Base-by-base conservation (phyloP, 2,113 vertebrate genomes). In the Rhinopomastus cyanomelas region DNA sequence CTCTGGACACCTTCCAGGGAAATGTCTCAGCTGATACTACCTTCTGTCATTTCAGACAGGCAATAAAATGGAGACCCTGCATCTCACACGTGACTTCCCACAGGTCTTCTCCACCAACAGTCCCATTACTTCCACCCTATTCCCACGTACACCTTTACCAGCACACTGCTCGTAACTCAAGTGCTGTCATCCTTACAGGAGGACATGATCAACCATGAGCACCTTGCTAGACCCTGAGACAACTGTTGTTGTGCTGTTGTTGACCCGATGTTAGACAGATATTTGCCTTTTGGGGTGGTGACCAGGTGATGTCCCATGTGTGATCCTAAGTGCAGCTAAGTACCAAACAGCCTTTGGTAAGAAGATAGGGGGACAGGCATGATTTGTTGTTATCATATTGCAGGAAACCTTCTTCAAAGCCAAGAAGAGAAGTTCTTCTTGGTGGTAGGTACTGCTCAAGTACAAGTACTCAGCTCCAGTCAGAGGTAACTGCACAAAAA, bases 261-360 rank as follows among this genome's bases (percentile, higher is more conserved):
- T 30, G 34, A 79, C 27, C 53, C 3, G 1, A 44, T 52, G 30
- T 16, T 80, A 64, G 20, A 77, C n/a, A 62, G 36, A 18, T 10
- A 23, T 42, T 74, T 73, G 37, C 52, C 55, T 62, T 59, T 22
- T 15, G 26, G 42, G 61, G 5, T 10, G 27, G 8, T 36, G 39
- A 23, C 42, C 55, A 73, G 32, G 9, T 6, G 4, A 4, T 14
- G 29, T 52, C 44, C 56, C 19, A 0, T 3, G 13, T 13, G 5
- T 48, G 25, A 19, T 71, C 29, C 57, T 19, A 16, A 36, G 12
- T 23, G 49, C 37, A 29, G n/a, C 5, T 26, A 12, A 52, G 23
- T 8, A 25, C 22, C 8, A 22, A 65, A 39, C 9, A 76, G 55
- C 51, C 44, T 61, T 80, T 69, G 37, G 27, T 29, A 30, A 4